Evolutionary conservation across 2,888 invertebrate genomes (phyloP), one percentile per base, ranked within the genome.

Genomic region (Aphodius granarius): DNA sequence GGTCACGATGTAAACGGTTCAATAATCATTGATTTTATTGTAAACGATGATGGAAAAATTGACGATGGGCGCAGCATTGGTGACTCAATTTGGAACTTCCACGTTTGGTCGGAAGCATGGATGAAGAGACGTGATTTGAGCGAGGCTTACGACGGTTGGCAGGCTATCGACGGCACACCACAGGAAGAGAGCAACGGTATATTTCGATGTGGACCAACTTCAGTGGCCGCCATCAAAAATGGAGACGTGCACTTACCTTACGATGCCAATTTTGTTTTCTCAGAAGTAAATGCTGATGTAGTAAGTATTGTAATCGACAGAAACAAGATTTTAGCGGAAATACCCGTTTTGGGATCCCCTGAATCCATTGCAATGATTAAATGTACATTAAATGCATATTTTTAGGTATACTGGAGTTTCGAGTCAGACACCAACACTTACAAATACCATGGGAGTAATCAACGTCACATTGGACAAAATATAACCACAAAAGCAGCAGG

Each of bases 241-340:
- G 97, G 96, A 0, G 95, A 97, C 82, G 91, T 97, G 2, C 89
- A 92, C 73, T 89, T 93, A 70, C 94, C 95, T 0, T 97, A 95
- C 83, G 97, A 97, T 84, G 92, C 91, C 72, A 91, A 91, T 15
- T 97, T 97, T 83, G 90, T 97, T 0, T 97, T 94, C 84, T 94
- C 97, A 2, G 97, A 97, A 89, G 97, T 97, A 0, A 97, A 98
- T 85, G 97, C 97, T 13, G 97, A 97, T 85, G 94, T 94, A 87
- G 92, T 91, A 84, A 80, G 76, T 76, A 66, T n/a, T 4, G 23
- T 6, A 23, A 23, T 23, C 6, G n/a, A n/a, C n/a, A 23, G 23
- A 23, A 23, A 6, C 5, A 6, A 43, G 43, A 43, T 43, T 9
- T 43, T 65, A 2, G 19, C 62, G 18, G 3, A 71, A n/a, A 19